Conservation (phyloP, 2,113 vertebrate genomes). For the Perca schrenkii region DNA sequence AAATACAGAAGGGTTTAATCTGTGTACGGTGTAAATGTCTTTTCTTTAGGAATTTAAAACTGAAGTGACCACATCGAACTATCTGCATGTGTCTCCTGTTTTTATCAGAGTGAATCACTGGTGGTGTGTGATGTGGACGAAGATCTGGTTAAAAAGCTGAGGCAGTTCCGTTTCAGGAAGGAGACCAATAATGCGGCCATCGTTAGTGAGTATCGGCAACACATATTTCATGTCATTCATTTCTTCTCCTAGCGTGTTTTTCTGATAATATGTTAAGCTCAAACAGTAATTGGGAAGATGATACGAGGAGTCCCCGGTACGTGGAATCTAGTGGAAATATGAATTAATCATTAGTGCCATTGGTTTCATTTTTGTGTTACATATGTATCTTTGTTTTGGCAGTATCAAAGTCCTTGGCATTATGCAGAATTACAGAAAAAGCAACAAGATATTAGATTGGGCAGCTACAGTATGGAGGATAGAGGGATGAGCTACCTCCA, state of each 20-base stretch:
- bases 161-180: slow-evolving; percentile 96
- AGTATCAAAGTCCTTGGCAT: background rate
- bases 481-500: background rate
- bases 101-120: slow-evolving; percentile 91
- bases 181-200: slow-evolving; percentile 98
- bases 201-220: slow-evolving; percentile 89
- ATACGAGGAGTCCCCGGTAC: background rate
- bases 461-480: background rate
- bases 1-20: background rate
- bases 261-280: background rate
- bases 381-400: background rate
- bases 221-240: background rate
- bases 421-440: background rate
- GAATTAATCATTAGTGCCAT: background rate
- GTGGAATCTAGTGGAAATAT: background rate
- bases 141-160: slow-evolving; percentile 94
- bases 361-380: background rate
- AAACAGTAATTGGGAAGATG: background rate
- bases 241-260: background rate
- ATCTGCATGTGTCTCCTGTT: background rate
- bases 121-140: slow-evolving; percentile 97
- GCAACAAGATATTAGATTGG: background rate
- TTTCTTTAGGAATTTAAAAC: background rate
- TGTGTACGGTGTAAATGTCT: background rate
- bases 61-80: background rate